Evolutionary conservation across 2,888 invertebrate species (phyloP).

Genomic region (Rhogogaster chlorosoma): DNA sequence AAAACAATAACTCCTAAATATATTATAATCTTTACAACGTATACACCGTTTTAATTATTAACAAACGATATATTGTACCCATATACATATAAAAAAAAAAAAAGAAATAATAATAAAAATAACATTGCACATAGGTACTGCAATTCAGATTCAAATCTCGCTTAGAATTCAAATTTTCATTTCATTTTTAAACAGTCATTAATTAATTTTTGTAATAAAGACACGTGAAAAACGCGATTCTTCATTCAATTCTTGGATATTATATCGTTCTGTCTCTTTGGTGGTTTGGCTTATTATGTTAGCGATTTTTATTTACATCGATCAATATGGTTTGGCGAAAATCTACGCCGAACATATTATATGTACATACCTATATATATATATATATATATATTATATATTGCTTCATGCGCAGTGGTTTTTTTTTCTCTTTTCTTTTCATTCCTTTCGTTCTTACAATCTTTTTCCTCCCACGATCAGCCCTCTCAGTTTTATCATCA

Average conservation of each 20-base stretch:
- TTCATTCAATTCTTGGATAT: no score
- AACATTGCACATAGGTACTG: no score
- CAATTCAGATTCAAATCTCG: no score
- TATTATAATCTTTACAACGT: neutral
- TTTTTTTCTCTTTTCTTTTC: neutral
- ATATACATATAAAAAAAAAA: neutral
- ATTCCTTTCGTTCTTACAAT: neutral
- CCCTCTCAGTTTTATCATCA: neutral
- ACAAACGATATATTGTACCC: neutral
- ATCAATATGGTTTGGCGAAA: no score
- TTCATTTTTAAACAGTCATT: no score
- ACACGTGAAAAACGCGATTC: no score
- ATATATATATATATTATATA: neutral
- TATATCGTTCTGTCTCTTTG: no score
- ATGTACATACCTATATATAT: neutral
- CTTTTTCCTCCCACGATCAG: neutral
- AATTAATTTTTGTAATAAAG: no score
- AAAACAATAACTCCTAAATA: neutral
- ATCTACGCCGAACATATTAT: neutral
- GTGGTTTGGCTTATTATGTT: no score
- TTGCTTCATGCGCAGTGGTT: conserved; percentile 6
- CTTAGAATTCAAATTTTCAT: no score
- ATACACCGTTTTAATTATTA: neutral
- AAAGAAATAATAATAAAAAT: neutral
- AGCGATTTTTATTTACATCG: no score